A percentile compares a stretch with the other conserved stretches of the same genome.
Evolutionary conservation across 2,797 vertebrate species (phyloP).

Genomic region (Scolopax bukidnonensis): DNA sequence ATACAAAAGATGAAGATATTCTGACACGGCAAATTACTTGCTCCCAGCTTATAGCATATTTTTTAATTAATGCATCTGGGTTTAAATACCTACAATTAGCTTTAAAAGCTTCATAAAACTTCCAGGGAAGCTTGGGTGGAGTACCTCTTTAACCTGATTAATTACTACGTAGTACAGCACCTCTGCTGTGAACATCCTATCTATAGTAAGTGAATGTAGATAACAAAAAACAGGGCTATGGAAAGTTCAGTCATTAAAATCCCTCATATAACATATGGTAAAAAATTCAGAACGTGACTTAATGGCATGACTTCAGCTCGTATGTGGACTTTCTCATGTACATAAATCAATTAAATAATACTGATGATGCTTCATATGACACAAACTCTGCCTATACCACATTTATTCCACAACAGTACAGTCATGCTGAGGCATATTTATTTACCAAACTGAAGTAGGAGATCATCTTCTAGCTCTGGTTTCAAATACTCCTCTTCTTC

Average conservation of each 20-base stretch:
- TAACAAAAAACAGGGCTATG: background rate
- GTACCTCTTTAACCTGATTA: background rate
- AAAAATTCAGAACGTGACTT: background rate
- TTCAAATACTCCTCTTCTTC: slow-evolving; percentile 89
- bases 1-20: background rate
- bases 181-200: background rate
- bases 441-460: slow-evolving; percentile 91
- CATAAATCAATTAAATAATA: rapidly evolving
- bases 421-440: background rate
- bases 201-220: background rate
- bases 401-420: background rate
- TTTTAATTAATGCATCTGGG: background rate
- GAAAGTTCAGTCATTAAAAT: background rate
- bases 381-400: background rate
- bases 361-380: rapidly evolving
- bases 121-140: background rate
- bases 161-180: background rate
- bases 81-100: background rate
- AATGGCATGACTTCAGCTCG: background rate
- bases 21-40: background rate
- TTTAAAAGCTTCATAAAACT: background rate
- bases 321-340: rapidly evolving
- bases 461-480: slow-evolving; percentile 89
- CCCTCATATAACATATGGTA: rapidly evolving
- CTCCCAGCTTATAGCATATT: background rate